A percentile compares a stretch with the other conserved stretches of the same genome.
Evolutionary conservation across 2,113 vertebrate species (phyloP).

Genomic region (Oreochromis tanganicae): DNA sequence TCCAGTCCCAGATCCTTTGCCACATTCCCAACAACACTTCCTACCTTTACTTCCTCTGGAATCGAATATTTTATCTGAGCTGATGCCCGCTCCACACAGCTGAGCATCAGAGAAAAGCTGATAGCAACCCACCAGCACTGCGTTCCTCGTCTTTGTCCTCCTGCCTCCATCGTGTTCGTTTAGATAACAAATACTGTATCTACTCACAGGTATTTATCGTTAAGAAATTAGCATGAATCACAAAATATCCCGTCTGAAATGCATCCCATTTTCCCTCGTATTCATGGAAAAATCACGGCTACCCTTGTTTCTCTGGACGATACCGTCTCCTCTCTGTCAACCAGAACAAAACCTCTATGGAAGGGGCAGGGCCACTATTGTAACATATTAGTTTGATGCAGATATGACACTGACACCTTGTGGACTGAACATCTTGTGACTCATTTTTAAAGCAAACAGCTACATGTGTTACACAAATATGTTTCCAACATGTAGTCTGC

Average conservation of each 20-base stretch:
- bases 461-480: neutral
- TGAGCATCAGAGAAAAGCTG: conserved; percentile 22
- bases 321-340: neutral
- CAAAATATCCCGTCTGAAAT: neutral
- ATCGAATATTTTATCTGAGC: conserved; percentile 66
- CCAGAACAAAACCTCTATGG: conserved; percentile 1
- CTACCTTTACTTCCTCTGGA: conserved; percentile 60
- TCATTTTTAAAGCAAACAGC: neutral
- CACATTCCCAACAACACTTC: conserved; percentile 61
- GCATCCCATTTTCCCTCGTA: rapidly evolving
- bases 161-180: conserved; percentile 9
- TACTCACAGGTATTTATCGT: neutral
- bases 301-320: neutral
- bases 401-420: conserved; percentile 49
- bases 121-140: conserved; percentile 14
- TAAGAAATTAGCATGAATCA: neutral
- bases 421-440: neutral
- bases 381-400: neutral
- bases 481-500: neutral
- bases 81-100: conserved; percentile 4
- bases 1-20: conserved; percentile 70
- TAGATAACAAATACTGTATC: neutral
- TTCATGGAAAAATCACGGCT: neutral
- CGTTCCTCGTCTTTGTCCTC: conserved; percentile 43
- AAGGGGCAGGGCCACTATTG: conserved; percentile 4